These are phyloP conservation scores for Lithophane leautieri DNA, from an alignment of 2,888 invertebrate species.

Conservation along the genomic window DNA sequence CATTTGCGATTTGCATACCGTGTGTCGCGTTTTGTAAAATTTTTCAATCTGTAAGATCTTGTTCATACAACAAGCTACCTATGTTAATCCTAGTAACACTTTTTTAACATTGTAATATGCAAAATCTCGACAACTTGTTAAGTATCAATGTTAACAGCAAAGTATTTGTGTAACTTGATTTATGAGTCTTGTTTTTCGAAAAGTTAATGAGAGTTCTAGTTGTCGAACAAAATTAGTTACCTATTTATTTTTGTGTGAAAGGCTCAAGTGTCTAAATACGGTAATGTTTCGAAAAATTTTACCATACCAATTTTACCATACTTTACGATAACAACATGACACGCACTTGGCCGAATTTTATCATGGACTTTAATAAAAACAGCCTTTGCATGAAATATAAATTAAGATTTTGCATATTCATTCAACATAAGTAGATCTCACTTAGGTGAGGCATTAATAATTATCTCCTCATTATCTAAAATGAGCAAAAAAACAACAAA, in stretches of 20 bases:
- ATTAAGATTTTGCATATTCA: slow-evolving; percentile 2
- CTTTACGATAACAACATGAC: too few species aligned
- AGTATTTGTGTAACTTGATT: neutral
- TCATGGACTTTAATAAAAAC: neutral
- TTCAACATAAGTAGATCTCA: slow-evolving; percentile 1
- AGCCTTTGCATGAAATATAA: neutral
- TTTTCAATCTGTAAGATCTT: neutral
- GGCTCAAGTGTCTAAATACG: neutral
- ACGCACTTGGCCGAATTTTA: neutral
- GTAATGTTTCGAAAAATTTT: neutral
- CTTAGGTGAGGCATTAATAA: neutral
- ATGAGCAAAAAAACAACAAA: neutral
- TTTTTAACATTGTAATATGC: slow-evolving; percentile 5
- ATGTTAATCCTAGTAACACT: neutral
- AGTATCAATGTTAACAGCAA: slow-evolving; percentile 1
- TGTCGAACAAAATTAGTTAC: neutral
- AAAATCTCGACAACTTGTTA: neutral
- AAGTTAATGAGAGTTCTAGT: slow-evolving; percentile 11
- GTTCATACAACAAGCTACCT: neutral
- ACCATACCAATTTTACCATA: too few species aligned
- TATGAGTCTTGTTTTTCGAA: neutral
- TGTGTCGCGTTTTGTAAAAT: neutral
- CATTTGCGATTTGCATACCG: neutral
- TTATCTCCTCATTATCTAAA: neutral
- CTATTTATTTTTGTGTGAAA: neutral